Evolutionary conservation across 2,888 invertebrate genomes (phyloP).

Genomic region (Nasonia oneida): DNA sequence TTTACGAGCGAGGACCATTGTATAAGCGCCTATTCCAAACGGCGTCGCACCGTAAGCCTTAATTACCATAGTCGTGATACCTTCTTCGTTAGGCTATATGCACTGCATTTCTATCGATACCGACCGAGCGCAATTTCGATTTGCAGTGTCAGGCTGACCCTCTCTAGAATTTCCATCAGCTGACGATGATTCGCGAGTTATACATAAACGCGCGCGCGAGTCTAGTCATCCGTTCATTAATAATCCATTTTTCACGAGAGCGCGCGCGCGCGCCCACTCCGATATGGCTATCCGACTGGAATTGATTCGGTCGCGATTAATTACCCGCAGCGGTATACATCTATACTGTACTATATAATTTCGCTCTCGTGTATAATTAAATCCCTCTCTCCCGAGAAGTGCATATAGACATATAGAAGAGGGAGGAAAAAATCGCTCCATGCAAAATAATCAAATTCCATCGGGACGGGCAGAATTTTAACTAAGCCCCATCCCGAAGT

Average conservation of each 20-base stretch:
- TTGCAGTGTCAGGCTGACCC: background rate
- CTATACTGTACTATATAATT: too few relatives aligned
- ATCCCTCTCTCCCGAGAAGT: too few relatives aligned
- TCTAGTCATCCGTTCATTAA: background rate
- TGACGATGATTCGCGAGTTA: background rate
- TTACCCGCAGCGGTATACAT: background rate
- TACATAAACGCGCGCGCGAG: too few relatives aligned
- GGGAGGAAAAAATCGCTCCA: too few relatives aligned
- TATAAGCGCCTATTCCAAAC: too few relatives aligned
- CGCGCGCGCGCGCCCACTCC: background rate
- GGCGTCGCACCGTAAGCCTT: too few relatives aligned
- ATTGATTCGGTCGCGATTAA: constrained; percentile 1
- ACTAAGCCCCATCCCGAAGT: background rate
- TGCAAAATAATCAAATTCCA: too few relatives aligned
- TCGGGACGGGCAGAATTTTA: background rate
- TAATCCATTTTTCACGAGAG: background rate
- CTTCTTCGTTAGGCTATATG: background rate
- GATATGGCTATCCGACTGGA: background rate
- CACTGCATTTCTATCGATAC: background rate
- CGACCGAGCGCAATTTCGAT: constrained; percentile 38
- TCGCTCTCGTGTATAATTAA: too few relatives aligned
- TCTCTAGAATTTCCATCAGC: background rate
- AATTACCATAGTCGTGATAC: too few relatives aligned
- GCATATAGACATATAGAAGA: too few relatives aligned
- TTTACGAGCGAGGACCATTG: too few relatives aligned